Base-by-base conservation (phyloP, 1,140 invertebrate species). In the Drosophila littoralis region DNA sequence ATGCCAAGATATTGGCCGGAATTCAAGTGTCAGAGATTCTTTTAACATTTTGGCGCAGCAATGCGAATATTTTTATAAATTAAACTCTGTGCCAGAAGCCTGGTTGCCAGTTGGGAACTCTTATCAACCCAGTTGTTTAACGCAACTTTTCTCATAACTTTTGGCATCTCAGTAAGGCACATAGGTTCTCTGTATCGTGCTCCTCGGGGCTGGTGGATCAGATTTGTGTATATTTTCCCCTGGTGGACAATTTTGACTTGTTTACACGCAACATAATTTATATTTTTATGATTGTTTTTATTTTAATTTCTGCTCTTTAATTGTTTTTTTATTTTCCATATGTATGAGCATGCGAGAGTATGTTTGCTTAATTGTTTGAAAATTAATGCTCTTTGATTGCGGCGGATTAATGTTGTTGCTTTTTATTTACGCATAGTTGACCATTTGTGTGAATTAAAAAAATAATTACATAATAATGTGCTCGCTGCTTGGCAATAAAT, bases 341-440 rank as follows among this genome's bases (percentile, higher is more conserved):
- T 10, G 5, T 33, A 35, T 38, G 28, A 50, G 6, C 36, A 38
- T 42, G 22, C 13, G 7, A 9, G 15, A 40, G 6, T 46, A 8
- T 50, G 7, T 51, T n/a, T 57, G 45, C 12, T 38, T 66, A 58
- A 48, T 52, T 66, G 69, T 66, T 42, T 67, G 55, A 60, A 74
- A 65, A 74, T 61, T 69, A 68, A 74, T 74, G 57, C 15, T 35
- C 55, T 74, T 61, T 54, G 57, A 60, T 74, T 74, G 64, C 10
- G 57, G 48, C 36, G 50, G 64, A 60, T 74, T 68, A 74, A 55
- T 48, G 42, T 69, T 61, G 48, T 46, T 73, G 46, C 12, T 67
- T 73, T 73, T 71, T 48, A 22, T 55, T 52, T 32, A 36, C 40
- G 33, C 36, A 32, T 73, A 38, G 32, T 22, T 51, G 17, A 13